phyloP scores from a whole-genome alignment of 2,888 invertebrate species.

The Xestia sexstrigata region DNA sequence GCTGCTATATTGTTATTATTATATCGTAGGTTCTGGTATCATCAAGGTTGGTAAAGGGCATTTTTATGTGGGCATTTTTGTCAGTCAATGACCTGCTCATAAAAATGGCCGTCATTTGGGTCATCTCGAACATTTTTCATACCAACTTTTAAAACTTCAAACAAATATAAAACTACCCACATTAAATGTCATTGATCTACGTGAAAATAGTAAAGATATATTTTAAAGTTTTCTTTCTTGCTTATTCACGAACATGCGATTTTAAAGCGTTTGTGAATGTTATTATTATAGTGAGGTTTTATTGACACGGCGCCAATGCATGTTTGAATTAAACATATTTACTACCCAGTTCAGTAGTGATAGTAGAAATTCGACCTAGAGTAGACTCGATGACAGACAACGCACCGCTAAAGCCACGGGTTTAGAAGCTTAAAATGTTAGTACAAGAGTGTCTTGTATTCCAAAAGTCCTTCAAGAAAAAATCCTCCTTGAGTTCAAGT shows the following conservation, averaged over 20 bases:
- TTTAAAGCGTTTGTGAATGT: neutral
- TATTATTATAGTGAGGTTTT: neutral
- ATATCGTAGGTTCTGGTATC: neutral
- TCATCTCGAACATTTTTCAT: too few relatives aligned
- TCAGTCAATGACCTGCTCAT: neutral
- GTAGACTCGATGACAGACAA: neutral
- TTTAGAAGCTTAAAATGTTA: neutral
- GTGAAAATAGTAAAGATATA: neutral
- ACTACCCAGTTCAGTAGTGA: neutral
- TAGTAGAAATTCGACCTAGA: neutral
- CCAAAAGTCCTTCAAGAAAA: too few relatives aligned
- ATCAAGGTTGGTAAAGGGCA: neutral
- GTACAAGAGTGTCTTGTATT: neutral
- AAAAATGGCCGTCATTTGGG: neutral
- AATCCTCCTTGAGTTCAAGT: too few relatives aligned
- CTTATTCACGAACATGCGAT: neutral
- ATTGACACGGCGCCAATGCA: constrained; percentile 11
- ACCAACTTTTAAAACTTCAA: neutral
- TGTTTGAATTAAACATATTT: neutral
- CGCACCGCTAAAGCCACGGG: neutral
- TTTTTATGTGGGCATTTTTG: neutral
- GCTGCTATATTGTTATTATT: neutral
- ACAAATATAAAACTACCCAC: neutral
- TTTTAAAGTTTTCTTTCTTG: neutral
- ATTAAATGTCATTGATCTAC: neutral